Evolutionary conservation across 2,888 invertebrate genomes (phyloP).

Genomic region (Eumerus sabulonum): DNA sequence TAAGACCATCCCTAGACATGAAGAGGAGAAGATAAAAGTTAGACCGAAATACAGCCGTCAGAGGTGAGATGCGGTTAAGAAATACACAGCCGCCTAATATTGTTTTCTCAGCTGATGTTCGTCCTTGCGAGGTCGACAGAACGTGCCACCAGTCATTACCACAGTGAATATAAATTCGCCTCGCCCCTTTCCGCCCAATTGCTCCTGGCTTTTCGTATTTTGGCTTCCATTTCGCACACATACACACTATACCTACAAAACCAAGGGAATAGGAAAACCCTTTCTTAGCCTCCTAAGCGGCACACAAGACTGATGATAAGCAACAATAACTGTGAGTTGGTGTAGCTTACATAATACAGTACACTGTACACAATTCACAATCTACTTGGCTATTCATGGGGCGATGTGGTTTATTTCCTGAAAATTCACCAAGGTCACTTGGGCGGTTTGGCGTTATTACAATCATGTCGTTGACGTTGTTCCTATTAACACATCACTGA

Average conservation of each 20-base stretch:
- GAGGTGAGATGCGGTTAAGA: neutral
- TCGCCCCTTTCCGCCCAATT: neutral
- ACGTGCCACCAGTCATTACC: neutral
- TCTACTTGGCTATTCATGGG: constrained; percentile 58
- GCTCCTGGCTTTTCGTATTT: constrained; percentile 1
- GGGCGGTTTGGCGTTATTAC: constrained; percentile 20
- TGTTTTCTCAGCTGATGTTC: constrained; percentile 66
- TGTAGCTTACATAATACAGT: constrained; percentile 46
- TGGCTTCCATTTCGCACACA: neutral
- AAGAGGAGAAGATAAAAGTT: neutral
- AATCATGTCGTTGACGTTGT: constrained; percentile 12
- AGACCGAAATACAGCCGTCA: neutral
- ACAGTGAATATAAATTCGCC: neutral
- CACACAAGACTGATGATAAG: neutral
- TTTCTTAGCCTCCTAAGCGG: constrained; percentile 1
- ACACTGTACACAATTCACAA: constrained; percentile 33
- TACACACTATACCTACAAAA: constrained; percentile 8
- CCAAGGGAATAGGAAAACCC: constrained; percentile 12
- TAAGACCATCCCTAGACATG: constrained; percentile 1
- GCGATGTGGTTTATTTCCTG: constrained; percentile 60
- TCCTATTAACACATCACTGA: neutral
- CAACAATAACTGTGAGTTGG: neutral
- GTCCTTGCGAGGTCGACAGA: constrained; percentile 60
- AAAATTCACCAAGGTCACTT: constrained; percentile 64
- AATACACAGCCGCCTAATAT: constrained; percentile 23